Evolutionary conservation across 2,888 invertebrate species (phyloP), one percentile per base, ranked within the genome.

Genomic region (Cryptus armator): DNA sequence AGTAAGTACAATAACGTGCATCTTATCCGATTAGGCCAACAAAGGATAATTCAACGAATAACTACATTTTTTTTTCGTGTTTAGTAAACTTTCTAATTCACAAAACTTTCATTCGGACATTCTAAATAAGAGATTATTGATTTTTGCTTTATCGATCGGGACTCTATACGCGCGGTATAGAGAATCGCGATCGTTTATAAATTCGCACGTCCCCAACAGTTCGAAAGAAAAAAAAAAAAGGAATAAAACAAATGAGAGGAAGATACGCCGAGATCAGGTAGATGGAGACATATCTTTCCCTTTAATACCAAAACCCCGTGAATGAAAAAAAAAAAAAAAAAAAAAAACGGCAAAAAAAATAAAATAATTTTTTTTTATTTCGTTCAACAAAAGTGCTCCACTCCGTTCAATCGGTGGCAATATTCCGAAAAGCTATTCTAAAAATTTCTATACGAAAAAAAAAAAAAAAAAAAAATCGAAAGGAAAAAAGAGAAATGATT

Each of bases 241-340:
- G 3, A 82, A 78, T 10, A 12, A 80, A 59, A 51, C 14, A 12
- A 77, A 78, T 59, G 46, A 3, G 32, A 71, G 32, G 43, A 76
- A 66, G 66, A 66, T 16, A n/a, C 80, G 53, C 64, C 53, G 66
- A 74, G 67, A 82, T 75, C 67, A 71, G 78, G 44, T 70, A 67
- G 70, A 78, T 53, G 77, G 77, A 76, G 84, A 88, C 85, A 85
- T 84, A 84, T 88, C 88, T 87, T 87, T 86, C 86, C 86, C 86
- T 86, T 83, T 62, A 74, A 87, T 85, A 87, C 67, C 77, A 85
- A 82, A 71, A 80, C 44, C 29, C 32, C 74, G 62, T 29, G 46
- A 64, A 64, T 16, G 6, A 51, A 53, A 51, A 48, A 32, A 75
- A 53, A 48, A 46, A 32, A 75, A 6, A n/a, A n/a, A n/a, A 48